These are phyloP conservation scores for Tokudaia muenninki DNA, from an alignment of 2,797 vertebrate genomes.

Conservation along the genomic window DNA sequence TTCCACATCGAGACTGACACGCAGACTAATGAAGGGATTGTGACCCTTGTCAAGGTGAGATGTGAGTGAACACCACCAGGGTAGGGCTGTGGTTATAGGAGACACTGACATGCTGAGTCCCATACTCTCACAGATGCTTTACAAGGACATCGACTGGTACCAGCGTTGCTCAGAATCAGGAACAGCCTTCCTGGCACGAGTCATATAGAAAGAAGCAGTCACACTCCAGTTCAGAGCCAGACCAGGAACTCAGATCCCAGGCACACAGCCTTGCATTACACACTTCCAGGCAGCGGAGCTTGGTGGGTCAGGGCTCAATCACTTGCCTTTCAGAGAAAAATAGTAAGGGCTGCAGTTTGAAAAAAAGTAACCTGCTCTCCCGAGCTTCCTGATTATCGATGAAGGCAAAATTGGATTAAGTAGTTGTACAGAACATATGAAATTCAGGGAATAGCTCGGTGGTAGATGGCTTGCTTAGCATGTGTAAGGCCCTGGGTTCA, in stretches of 20 bases:
- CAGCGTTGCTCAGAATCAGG: neutral
- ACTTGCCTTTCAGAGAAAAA: slow-evolving; percentile 9
- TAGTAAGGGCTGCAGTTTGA: neutral
- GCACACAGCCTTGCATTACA: too few relatives aligned
- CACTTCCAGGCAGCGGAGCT: neutral
- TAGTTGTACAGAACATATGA: neutral
- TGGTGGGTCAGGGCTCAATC: neutral
- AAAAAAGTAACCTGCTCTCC: neutral
- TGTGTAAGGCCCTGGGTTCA: neutral
- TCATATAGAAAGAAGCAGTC: neutral
- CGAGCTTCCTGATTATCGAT: neutral
- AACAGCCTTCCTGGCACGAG: neutral
- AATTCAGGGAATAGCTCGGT: too few relatives aligned
- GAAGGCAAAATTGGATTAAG: slow-evolving; percentile 25
- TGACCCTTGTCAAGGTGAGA: slow-evolving; percentile 95
- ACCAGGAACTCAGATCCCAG: neutral
- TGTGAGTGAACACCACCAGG: neutral
- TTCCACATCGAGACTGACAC: slow-evolving; percentile 93
- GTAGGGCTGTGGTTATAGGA: neutral
- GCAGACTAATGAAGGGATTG: slow-evolving; percentile 94
- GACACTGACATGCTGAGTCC: neutral
- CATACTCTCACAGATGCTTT: neutral
- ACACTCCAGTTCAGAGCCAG: neutral
- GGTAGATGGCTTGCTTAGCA: neutral
- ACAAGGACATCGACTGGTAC: neutral